phyloP scores from a whole-genome alignment of 1,140 invertebrate species.

The Drosophila oshimai region DNA sequence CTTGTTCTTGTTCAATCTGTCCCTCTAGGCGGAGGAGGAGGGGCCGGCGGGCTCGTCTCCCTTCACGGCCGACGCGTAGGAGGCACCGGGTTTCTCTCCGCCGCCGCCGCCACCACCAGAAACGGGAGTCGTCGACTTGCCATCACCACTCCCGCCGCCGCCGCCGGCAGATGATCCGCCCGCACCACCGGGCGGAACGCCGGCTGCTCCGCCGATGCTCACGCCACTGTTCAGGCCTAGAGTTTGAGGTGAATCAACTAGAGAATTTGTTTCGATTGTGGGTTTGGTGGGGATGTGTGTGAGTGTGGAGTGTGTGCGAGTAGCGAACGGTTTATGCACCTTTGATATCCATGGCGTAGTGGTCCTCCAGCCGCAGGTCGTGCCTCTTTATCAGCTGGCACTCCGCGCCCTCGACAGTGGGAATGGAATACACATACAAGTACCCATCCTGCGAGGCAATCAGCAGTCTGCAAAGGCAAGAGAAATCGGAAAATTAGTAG shows the following conservation, averaged over 20 bases:
- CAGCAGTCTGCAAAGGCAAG: constrained; percentile 83
- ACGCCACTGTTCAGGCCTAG: constrained; percentile 73
- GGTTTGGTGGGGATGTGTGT: constrained; percentile 28
- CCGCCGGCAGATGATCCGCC: constrained; percentile 5
- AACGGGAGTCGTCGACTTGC: constrained; percentile 24
- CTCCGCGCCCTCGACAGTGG: constrained; percentile 94
- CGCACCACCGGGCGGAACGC: constrained; percentile 42
- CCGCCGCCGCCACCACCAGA: constrained; percentile 18
- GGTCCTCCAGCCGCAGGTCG: constrained; percentile 74
- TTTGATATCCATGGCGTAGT: constrained; percentile 81
- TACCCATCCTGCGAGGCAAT: constrained; percentile 96
- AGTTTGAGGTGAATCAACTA: constrained; percentile 76
- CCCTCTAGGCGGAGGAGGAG: constrained; percentile 57
- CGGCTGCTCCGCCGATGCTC: constrained; percentile 69
- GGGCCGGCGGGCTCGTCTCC: constrained; percentile 62
- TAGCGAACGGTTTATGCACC: constrained; percentile 55
- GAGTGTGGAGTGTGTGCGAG: constrained; percentile 28
- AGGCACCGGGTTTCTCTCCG: constrained; percentile 39
- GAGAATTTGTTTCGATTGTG: constrained; percentile 58
- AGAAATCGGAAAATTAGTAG: neutral
- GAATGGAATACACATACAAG: constrained; percentile 96
- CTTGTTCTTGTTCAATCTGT: constrained; percentile 17
- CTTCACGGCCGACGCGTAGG: constrained; percentile 76
- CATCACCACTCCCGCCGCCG: constrained; percentile 34
- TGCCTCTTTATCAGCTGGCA: constrained; percentile 88